Evolutionary conservation across 2,113 vertebrate species (phyloP), one percentile per base, ranked within the genome.

Genomic region (Orientallactaga bullata): DNA sequence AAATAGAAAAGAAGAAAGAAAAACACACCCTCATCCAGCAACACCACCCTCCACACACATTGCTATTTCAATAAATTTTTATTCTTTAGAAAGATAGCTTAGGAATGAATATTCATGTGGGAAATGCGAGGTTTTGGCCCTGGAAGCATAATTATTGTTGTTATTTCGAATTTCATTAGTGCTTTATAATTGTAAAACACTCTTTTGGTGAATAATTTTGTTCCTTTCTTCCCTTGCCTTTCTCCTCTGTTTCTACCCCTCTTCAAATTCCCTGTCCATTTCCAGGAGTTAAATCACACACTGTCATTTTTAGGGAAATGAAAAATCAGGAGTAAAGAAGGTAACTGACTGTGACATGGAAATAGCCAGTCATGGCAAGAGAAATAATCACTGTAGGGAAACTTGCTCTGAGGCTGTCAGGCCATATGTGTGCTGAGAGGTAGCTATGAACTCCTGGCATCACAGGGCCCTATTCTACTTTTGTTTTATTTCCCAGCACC

Each of bases 81-180:
- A 73, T 95, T 92, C 85, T 84, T 90, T 82, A 26, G 72, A 87
- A 90, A 94, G 88, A 95, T 90, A 95, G 61, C 90, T 81, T 85
- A 74, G 13, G 47, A 58, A 96, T 97, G 93, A 95, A 96, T 97
- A 97, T 95, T 96, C 95, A 96, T 94, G 39, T 84, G 68, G 94
- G 88, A 91, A 89, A 89, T 17, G 69, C 89, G 83, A 96, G 51
- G 72, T n/a, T 95, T 83, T 1, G 60, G 86, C 90, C 89, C 89
- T 81, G 47, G 51, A 93, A 96, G 83, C 80, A 55, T 95, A 93
- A 95, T 95, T 83, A 95, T 95, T 93, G 78, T 95, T 95, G 93
- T 88, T 92, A 90, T 88, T 96, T 94, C 0, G 4, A 90, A 96
- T 95, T 92, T 94, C 88, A 95, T 96, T 88, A 96, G 81, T 3